Percentiles rank a stretch among this genome's conserved stretches.
Evolutionary conservation across 2,888 invertebrate species (phyloP).

Genomic region (Idaea dimidiata): DNA sequence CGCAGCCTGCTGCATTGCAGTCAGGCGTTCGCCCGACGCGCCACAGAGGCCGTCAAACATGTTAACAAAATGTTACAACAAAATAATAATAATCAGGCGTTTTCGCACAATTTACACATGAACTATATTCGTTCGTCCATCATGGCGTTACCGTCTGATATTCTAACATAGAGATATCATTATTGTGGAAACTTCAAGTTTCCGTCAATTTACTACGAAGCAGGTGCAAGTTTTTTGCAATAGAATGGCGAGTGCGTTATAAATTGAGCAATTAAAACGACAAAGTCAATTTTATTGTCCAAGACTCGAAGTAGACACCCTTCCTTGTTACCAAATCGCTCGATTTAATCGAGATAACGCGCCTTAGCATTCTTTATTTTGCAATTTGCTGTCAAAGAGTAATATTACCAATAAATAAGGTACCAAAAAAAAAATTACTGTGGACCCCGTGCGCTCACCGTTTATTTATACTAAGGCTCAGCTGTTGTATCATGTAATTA

Average conservation of each 20-base stretch:
- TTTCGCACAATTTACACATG: no score
- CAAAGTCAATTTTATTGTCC: slow-evolving; percentile 67
- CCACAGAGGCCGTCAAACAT: no score
- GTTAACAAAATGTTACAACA: no score
- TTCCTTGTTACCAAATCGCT: slow-evolving; percentile 68
- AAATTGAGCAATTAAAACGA: slow-evolving; percentile 51
- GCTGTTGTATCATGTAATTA: no score
- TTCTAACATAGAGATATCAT: no score
- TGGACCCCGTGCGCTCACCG: neutral
- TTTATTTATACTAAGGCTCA: no score
- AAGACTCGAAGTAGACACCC: slow-evolving; percentile 47
- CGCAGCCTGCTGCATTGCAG: no score
- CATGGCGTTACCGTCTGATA: no score
- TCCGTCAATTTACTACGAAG: neutral
- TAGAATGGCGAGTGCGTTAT: slow-evolving; percentile 26
- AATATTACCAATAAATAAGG: slow-evolving; percentile 4
- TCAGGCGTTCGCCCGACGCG: no score
- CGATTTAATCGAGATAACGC: slow-evolving; percentile 69
- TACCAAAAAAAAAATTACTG: neutral
- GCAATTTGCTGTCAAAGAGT: slow-evolving; percentile 58
- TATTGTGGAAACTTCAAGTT: neutral
- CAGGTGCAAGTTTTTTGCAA: neutral
- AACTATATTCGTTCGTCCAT: no score
- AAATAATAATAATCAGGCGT: no score
- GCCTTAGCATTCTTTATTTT: slow-evolving; percentile 66